These are phyloP conservation scores for Mastomys natalensis DNA, from an alignment of 2,113 vertebrate species.

Conservation along the genomic window DNA sequence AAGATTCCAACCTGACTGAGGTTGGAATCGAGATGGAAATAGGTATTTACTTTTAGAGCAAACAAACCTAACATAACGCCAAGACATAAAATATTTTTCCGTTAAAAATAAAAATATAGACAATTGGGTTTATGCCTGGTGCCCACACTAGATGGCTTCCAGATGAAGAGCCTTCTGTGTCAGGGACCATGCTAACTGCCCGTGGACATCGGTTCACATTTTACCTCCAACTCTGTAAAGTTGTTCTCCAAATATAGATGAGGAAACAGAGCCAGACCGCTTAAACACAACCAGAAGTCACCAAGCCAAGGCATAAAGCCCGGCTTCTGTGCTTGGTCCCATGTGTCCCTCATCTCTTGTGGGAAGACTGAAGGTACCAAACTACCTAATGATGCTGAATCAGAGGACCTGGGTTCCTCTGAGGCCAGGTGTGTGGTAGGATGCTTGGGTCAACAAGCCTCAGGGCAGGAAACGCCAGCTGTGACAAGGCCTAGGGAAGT, in stretches of 20 bases:
- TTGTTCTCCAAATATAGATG: conserved; percentile 23
- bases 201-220: not conserved
- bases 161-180: not conserved
- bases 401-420: conserved; percentile 52
- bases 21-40: conserved; percentile 12
- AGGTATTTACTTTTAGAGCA: not conserved
- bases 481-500: conserved; percentile 81
- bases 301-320: conserved; percentile 13
- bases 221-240: not conserved
- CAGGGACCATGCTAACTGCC: not conserved
- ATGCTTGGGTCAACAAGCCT: conserved; percentile 53
- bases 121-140: not conserved
- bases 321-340: not conserved
- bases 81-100: not conserved
- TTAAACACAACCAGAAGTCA: not conserved
- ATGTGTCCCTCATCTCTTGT: conserved; percentile 36
- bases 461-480: conserved; percentile 36
- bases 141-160: not conserved
- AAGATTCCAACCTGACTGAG: not conserved
- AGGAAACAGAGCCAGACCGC: conserved; percentile 27
- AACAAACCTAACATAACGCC: not conserved
- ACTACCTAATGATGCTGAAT: conserved; percentile 65
- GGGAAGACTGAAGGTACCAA: conserved; percentile 65
- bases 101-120: not conserved
- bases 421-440: conserved; percentile 20